phyloP scores from a whole-genome alignment of 53 echinoderm and acorn worm genomes.

The Stichopus horrens region DNA sequence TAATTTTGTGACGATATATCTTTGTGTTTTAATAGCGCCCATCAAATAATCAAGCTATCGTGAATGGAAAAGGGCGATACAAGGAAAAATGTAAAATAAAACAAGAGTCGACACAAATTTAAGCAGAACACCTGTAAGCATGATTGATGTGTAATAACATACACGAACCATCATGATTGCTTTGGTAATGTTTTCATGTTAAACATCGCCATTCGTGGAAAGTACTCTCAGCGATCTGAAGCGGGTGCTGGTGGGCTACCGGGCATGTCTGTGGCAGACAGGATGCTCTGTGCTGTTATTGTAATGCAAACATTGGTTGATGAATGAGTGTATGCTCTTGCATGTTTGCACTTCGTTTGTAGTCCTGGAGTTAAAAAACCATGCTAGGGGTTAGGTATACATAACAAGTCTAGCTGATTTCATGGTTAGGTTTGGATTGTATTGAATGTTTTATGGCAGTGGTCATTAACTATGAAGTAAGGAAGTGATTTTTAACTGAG shows the following conservation, averaged over 20 bases:
- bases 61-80: no score
- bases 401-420: neutral
- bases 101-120: neutral
- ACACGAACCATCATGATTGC: slow-evolving; percentile 4
- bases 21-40: neutral
- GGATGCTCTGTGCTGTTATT: neutral
- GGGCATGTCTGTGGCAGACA: neutral
- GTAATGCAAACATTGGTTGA: neutral
- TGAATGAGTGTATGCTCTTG: neutral
- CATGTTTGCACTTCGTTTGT: slow-evolving; percentile 1
- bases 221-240: neutral
- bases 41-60: neutral
- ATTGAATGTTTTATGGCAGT: no score
- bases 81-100: neutral
- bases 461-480: no score
- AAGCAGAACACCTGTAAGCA: slow-evolving; percentile 7
- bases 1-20: neutral
- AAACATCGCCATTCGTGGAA: slow-evolving; percentile 3
- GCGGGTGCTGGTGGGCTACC: neutral
- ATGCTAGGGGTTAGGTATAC: neutral
- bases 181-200: slow-evolving; percentile 18
- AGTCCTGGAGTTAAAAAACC: neutral
- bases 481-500: no score
- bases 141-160: neutral
- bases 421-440: no score